Conservation (phyloP, 2,888 invertebrate species). For the Tipula vernalis region DNA sequence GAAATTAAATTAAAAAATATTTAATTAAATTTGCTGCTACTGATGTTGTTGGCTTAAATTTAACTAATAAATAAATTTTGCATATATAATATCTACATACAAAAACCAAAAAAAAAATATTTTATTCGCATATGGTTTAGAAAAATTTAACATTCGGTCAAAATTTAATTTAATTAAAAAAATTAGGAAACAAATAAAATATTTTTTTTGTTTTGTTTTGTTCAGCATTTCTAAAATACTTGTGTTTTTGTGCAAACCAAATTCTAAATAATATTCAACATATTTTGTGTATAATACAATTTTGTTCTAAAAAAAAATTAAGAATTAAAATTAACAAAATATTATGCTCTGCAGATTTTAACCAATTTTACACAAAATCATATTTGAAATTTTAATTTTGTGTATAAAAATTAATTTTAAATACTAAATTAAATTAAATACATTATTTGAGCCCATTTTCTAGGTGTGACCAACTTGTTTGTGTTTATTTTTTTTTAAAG, state of each 20-base stretch:
- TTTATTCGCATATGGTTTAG: background rate
- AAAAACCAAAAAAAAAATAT: background rate
- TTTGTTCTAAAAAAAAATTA: background rate
- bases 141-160: background rate
- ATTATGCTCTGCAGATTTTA: background rate
- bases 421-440: background rate
- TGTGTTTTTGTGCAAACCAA: background rate
- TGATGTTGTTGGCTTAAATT: background rate
- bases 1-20: background rate
- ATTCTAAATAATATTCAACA: background rate
- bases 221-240: background rate
- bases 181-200: background rate
- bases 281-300: background rate
- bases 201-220: background rate
- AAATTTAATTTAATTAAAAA: background rate
- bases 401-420: background rate
- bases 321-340: background rate
- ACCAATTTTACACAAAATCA: background rate
- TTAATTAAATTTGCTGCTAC: background rate
- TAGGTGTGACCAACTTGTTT: background rate
- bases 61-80: background rate
- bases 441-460: background rate
- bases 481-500: slow-evolving; percentile 26
- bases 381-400: background rate
- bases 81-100: background rate